phyloP scores from a whole-genome alignment of 23 tunicate species.

The Trididemnum clinides region DNA sequence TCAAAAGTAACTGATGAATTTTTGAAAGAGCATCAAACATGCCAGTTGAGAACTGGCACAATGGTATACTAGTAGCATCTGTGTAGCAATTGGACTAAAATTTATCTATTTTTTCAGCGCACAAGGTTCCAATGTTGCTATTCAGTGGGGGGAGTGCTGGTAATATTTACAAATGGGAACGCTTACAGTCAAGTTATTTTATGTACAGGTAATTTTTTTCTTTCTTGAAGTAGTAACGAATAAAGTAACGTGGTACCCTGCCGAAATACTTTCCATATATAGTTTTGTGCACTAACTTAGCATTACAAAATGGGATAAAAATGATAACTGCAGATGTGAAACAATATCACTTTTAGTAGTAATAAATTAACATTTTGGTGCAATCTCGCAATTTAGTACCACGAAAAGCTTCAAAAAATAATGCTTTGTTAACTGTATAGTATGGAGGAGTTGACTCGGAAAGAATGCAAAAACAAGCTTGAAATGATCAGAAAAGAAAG shows the following conservation, averaged over 20 bases:
- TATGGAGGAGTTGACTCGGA: slow-evolving; percentile 71
- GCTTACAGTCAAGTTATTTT: slow-evolving; percentile 89
- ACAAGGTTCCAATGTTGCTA: slow-evolving; percentile 85
- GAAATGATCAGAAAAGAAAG: slow-evolving; percentile 57
- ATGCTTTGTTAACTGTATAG: neutral
- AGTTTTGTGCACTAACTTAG: neutral
- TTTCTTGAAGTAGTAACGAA: no score
- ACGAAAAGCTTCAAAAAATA: neutral
- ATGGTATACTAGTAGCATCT: neutral
- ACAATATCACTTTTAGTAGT: no score
- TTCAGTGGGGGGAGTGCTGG: slow-evolving; percentile 81
- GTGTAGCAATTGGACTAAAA: neutral
- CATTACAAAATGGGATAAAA: neutral
- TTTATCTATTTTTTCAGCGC: slow-evolving; percentile 49
- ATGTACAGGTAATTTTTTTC: slow-evolving; percentile 79
- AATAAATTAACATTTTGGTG: neutral
- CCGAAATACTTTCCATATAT: no score
- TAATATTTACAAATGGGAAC: slow-evolving; percentile 74
- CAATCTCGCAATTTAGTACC: neutral
- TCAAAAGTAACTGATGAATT: no score
- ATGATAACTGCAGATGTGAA: no score
- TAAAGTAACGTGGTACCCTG: no score
- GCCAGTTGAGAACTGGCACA: no score
- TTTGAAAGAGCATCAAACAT: no score
- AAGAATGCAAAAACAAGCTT: slow-evolving; percentile 73